These are phyloP conservation scores for Hippocampus zosterae DNA, from an alignment of 2,113 vertebrate genomes.

Conservation along the genomic window DNA sequence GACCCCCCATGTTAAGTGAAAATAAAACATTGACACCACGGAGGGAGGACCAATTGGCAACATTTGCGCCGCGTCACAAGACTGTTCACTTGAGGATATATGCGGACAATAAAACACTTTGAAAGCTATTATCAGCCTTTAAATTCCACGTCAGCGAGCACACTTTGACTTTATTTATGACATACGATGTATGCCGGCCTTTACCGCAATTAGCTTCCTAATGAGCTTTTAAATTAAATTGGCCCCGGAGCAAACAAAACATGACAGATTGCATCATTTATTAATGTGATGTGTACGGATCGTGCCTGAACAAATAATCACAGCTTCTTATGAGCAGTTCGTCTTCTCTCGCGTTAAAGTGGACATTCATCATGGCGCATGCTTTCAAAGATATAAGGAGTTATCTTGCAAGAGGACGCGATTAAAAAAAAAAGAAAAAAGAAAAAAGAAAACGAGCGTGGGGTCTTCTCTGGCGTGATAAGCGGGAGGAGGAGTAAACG, in stretches of 20 bases:
- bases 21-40: slow-evolving; percentile 56
- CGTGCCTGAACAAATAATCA: neutral
- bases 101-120: slow-evolving; percentile 49
- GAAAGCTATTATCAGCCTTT: slow-evolving; percentile 35
- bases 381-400: neutral
- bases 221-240: slow-evolving; percentile 15
- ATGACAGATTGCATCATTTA: neutral
- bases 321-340: neutral
- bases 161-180: slow-evolving; percentile 56
- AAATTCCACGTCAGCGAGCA: slow-evolving; percentile 36
- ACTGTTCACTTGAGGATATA: slow-evolving; percentile 12
- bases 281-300: neutral
- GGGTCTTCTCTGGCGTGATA: slow-evolving; percentile 50
- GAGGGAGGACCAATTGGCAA: slow-evolving; percentile 11
- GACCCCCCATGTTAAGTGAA: slow-evolving; percentile 10
- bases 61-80: slow-evolving; percentile 48
- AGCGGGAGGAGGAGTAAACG: slow-evolving; percentile 52
- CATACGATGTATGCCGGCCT: neutral
- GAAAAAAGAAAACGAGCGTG: slow-evolving; percentile 54
- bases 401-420: neutral
- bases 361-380: neutral
- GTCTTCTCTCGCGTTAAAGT: neutral
- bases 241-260: neutral
- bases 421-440: slow-evolving; percentile 22
- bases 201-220: neutral